Percentiles rank a stretch among this genome's conserved stretches.
phyloP scores from a whole-genome alignment of 2,888 invertebrate species.

The Lithophane ornitopus region DNA sequence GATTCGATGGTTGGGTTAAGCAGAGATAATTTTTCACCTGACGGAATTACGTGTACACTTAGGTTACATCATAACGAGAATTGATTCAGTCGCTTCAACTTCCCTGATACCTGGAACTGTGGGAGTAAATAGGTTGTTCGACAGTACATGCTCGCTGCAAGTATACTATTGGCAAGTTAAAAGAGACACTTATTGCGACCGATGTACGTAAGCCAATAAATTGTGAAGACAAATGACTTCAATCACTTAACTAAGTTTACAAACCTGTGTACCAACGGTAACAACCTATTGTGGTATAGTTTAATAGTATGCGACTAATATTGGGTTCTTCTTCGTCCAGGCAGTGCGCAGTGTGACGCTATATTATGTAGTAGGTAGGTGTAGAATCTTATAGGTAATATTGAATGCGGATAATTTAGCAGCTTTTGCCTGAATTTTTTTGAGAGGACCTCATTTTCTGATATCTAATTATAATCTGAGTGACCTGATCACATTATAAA shows the following conservation, averaged over 20 bases:
- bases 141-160: neutral
- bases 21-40: neutral
- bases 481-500: too few relatives aligned
- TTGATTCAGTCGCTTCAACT: neutral
- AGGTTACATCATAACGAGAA: neutral
- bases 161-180: conserved; percentile 17
- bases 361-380: neutral
- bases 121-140: conserved; percentile 8
- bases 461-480: too few relatives aligned
- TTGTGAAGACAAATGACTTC: conserved; percentile 34
- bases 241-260: conserved; percentile 28
- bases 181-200: conserved; percentile 18
- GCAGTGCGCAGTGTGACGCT: neutral
- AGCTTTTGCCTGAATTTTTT: too few relatives aligned
- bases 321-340: neutral
- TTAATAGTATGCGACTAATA: neutral
- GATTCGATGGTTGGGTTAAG: neutral
- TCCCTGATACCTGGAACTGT: neutral
- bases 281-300: conserved; percentile 3
- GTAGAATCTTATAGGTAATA: too few relatives aligned
- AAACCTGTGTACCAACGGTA: neutral
- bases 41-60: neutral
- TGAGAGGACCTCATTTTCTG: too few relatives aligned
- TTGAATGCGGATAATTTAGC: too few relatives aligned
- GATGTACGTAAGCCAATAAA: conserved; percentile 25